Evolutionary conservation across 2,113 vertebrate genomes (phyloP).

Genomic region (Nibea coibor): DNA sequence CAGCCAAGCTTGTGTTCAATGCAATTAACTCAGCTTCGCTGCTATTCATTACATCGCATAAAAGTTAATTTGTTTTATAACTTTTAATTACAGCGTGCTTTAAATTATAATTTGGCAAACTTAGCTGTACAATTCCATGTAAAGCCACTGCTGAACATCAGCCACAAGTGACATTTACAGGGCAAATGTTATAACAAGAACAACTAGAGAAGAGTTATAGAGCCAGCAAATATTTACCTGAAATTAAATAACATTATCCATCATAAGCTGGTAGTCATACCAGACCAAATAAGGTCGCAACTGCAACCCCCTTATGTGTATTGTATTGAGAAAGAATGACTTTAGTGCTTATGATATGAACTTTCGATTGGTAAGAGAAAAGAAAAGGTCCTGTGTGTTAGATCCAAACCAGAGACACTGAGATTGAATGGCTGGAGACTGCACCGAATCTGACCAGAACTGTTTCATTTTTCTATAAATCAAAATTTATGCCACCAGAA

Average conservation of each 20-base stretch:
- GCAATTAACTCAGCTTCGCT: neutral
- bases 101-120: neutral
- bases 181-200: neutral
- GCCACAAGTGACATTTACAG: neutral
- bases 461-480: constrained; percentile 25
- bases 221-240: neutral
- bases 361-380: constrained; percentile 2
- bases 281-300: constrained; percentile 1
- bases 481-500: constrained; percentile 13
- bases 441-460: neutral
- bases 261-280: constrained; percentile 5
- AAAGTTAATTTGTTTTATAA: neutral
- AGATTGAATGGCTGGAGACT: neutral
- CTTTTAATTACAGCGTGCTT: neutral
- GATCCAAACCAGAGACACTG: constrained; percentile 40
- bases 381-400: no score
- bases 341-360: neutral
- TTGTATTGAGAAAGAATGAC: neutral
- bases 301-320: neutral
- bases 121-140: neutral
- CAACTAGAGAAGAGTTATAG: neutral
- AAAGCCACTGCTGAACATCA: neutral
- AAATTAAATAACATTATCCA: neutral
- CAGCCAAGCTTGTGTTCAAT: neutral
- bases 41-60: neutral